Base-by-base conservation (phyloP, 2,888 invertebrate genomes). In the Andrena bicolor region DNA sequence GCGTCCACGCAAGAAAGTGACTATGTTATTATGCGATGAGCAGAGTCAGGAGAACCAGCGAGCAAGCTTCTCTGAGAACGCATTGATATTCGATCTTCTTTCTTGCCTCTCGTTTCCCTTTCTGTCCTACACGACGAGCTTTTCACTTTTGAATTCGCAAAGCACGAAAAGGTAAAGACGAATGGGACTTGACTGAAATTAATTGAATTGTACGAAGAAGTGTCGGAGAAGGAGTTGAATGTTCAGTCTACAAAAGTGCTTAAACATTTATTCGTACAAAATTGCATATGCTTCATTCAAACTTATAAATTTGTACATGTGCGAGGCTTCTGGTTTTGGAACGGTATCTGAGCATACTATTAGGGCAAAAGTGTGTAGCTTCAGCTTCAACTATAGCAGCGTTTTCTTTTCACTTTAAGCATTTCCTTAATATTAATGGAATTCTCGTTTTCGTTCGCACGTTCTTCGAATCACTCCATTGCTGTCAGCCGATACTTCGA, bases 21-120 rank as follows among this genome's bases (percentile, higher is more conserved):
- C 76, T 93, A 93, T 51, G 90, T 93, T 89, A 91, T 92, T 32
- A 93, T 93, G 93, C 92, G 91, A 84, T 93, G 89, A 85, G 49
- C 8, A 1, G 20, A 41, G 1, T 58, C 23, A 23, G 30, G 30
- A 5, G 0, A 28, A 53, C 53, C 16, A 41, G 60, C 13, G 30
- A 58, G 8, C 30, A 32, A 35, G 20, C 49, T 63, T 48, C 7
- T 8, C 8, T 28, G 30, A 65, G 16, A 65, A 41, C 32, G 35
- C n/a, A 20, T 56, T 28, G 26, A 28, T 53, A 7, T 10, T 26
- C 23, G 32, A 51, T 23, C 30, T 20, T 53, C 32, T 48, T 61
- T 61, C 41, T 16, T 0, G 28, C 28, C 4, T 10, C 8, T 30
- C 23, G 5, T 7, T 56, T 41, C n/a, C 41, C 35, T 28, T 49